These are phyloP conservation scores for Zygogramma bicolorata DNA, from an alignment of 2,888 invertebrate genomes.

Conservation along the genomic window DNA sequence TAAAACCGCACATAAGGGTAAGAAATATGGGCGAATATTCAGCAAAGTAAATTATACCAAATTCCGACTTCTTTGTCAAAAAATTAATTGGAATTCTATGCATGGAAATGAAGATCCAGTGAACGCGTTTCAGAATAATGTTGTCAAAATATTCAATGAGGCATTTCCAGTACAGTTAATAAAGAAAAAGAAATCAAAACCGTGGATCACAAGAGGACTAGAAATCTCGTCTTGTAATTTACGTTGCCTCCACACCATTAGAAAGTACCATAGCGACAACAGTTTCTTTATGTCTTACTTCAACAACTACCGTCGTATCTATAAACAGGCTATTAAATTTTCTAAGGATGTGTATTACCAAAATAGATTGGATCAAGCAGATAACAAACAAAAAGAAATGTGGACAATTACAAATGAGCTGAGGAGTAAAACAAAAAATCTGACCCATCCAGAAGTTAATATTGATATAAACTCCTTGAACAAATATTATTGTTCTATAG, in stretches of 20 bases:
- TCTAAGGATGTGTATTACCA: background rate
- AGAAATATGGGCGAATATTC: background rate
- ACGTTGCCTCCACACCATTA: slow-evolving; percentile 1
- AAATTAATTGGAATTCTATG: background rate
- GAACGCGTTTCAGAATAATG: background rate
- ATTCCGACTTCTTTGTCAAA: background rate
- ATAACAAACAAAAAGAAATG: too few relatives aligned
- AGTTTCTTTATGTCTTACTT: slow-evolving; percentile 4
- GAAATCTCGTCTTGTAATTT: slow-evolving; percentile 6
- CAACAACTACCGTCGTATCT: slow-evolving; percentile 1
- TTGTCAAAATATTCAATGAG: too few relatives aligned
- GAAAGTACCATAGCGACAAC: slow-evolving; percentile 7
- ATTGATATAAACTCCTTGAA: too few relatives aligned
- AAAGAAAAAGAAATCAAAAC: background rate
- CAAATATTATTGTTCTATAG: too few relatives aligned
- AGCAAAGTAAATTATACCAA: background rate
- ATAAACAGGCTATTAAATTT: background rate
- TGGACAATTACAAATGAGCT: too few relatives aligned
- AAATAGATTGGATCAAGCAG: background rate
- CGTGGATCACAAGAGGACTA: background rate
- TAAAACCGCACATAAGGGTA: background rate
- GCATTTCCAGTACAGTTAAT: background rate
- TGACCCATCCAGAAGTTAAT: too few relatives aligned
- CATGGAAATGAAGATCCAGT: background rate
- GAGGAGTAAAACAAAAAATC: too few relatives aligned